phyloP scores from a whole-genome alignment of 1,140 invertebrate genomes.

The Pseudomyrmex pallidus region DNA sequence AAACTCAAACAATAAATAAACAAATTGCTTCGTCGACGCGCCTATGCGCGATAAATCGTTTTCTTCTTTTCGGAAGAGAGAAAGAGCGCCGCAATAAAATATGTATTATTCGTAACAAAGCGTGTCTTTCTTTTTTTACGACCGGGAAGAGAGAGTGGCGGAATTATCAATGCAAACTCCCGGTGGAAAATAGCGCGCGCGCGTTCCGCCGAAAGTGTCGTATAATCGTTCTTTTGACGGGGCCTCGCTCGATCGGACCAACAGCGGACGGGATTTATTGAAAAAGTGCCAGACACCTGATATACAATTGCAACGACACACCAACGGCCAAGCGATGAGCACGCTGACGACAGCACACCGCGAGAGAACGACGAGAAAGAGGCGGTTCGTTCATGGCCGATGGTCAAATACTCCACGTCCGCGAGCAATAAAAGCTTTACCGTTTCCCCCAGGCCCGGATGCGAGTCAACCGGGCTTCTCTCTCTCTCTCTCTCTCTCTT shows the following conservation, averaged over 20 bases:
- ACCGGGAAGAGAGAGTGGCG: slow-evolving; percentile 6
- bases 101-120: slow-evolving; percentile 46
- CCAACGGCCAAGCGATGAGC: background rate
- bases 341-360: slow-evolving; percentile 35
- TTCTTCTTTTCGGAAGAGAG: background rate
- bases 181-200: background rate
- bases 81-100: slow-evolving; percentile 17
- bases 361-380: slow-evolving; percentile 32
- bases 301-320: slow-evolving; percentile 52
- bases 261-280: slow-evolving; percentile 39
- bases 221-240: slow-evolving; percentile 27
- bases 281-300: slow-evolving; percentile 43
- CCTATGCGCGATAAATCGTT: background rate
- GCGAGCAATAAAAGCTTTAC: slow-evolving; percentile 62
- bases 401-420: background rate
- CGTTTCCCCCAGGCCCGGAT: slow-evolving; percentile 1
- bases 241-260: slow-evolving; percentile 27
- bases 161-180: background rate
- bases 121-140: background rate
- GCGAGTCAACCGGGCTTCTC: background rate
- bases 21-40: slow-evolving; percentile 6
- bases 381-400: slow-evolving; percentile 59
- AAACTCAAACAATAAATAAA: slow-evolving; percentile 15
- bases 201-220: background rate
- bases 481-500: slow-evolving; percentile 37